Evolutionary conservation across 2,797 vertebrate species (phyloP).

Genomic region (Mus spretus): DNA sequence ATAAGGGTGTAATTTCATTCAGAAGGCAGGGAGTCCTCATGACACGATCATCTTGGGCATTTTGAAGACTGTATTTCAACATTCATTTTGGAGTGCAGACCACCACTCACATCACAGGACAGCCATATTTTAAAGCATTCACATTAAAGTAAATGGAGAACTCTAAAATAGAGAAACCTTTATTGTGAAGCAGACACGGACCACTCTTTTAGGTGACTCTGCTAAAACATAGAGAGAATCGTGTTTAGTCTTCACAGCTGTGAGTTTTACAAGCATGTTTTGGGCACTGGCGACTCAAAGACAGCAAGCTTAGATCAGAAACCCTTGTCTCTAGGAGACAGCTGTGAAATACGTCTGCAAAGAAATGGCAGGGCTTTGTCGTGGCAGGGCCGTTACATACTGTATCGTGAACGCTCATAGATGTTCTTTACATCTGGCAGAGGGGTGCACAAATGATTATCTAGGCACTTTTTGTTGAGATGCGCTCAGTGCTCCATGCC

Average conservation of each 20-base stretch:
- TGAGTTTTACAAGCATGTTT: neutral
- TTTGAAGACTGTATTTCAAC: neutral
- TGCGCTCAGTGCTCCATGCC: neutral
- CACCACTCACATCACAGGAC: neutral
- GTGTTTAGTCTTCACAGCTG: neutral
- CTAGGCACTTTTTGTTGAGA: neutral
- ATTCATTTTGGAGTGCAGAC: neutral
- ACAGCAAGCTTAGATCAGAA: neutral
- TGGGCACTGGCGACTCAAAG: neutral
- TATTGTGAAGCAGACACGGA: neutral
- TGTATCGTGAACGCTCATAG: neutral
- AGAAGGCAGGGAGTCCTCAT: neutral
- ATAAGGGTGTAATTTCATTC: neutral
- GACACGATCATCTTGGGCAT: neutral
- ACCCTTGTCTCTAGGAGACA: neutral
- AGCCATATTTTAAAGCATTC: neutral
- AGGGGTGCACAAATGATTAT: neutral
- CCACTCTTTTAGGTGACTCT: neutral
- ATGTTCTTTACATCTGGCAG: neutral
- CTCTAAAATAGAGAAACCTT: neutral
- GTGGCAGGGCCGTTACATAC: neutral
- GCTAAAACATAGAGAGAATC: neutral
- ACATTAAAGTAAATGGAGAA: neutral
- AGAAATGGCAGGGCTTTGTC: neutral
- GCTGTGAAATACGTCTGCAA: neutral